Evolutionary conservation across 2,888 invertebrate genomes (phyloP).

Genomic region (Panzeria rudis): DNA sequence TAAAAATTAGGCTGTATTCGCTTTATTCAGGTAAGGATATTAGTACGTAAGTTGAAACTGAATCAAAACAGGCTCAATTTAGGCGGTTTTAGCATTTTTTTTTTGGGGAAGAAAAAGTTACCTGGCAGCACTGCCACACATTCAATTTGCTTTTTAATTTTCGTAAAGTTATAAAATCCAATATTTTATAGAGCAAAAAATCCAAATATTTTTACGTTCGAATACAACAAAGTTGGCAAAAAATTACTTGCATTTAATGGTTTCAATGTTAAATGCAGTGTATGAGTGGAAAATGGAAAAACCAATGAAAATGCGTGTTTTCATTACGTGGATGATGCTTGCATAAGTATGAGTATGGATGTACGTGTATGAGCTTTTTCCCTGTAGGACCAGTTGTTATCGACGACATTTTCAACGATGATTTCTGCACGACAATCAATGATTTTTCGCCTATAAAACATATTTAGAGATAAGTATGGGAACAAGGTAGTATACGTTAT

Average conservation of each 20-base stretch:
- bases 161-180: constrained; percentile 53
- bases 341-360: background rate
- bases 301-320: constrained; percentile 47
- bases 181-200: constrained; percentile 41
- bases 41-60: too few relatives aligned
- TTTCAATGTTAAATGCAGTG: constrained; percentile 65
- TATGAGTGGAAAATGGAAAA: constrained; percentile 37
- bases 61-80: too few relatives aligned
- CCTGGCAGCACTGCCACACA: background rate
- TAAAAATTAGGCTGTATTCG: too few relatives aligned
- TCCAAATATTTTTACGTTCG: background rate
- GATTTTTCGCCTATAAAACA: too few relatives aligned
- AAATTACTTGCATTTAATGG: constrained; percentile 70
- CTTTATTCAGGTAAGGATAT: too few relatives aligned
- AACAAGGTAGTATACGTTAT: too few relatives aligned
- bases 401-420: too few relatives aligned
- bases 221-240: constrained; percentile 33
- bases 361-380: background rate
- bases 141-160: constrained; percentile 16
- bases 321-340: background rate
- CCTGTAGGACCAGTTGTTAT: too few relatives aligned
- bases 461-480: too few relatives aligned
- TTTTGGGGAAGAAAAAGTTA: too few relatives aligned
- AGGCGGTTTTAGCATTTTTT: too few relatives aligned
- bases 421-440: too few relatives aligned